A percentile compares a stretch with the other conserved stretches of the same genome.
Conservation (phyloP, 2,888 invertebrate species). For the Mythimna vitellina region DNA sequence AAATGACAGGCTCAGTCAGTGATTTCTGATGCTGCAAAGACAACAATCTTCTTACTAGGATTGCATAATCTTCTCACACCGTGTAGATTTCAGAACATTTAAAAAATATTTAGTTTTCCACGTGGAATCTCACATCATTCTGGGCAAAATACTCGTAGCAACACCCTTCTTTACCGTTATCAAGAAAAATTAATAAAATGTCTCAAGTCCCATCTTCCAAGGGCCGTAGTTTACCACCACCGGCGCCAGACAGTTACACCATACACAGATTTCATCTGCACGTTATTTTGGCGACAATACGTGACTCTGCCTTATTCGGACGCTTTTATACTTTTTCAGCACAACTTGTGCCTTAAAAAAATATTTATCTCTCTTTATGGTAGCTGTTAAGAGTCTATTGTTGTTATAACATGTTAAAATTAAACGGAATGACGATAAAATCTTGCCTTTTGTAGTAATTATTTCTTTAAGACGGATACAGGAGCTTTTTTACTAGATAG, state of each 20-base stretch:
- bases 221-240: slow-evolving; percentile 53
- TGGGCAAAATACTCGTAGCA: neutral
- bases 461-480: slow-evolving; percentile 11
- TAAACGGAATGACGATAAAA: slow-evolving; percentile 41
- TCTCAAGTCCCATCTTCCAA: slow-evolving; percentile 51
- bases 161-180: slow-evolving; percentile 20
- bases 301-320: slow-evolving; percentile 83
- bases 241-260: slow-evolving; percentile 86
- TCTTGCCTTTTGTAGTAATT: slow-evolving; percentile 40
- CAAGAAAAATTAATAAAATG: neutral
- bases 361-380: slow-evolving; percentile 74
- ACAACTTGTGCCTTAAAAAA: slow-evolving; percentile 75
- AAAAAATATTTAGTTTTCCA: neutral
- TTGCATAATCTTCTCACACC: neutral
- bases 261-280: slow-evolving; percentile 85
- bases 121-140: neutral
- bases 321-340: slow-evolving; percentile 66
- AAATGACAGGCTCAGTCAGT: neutral
- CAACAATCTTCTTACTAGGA: neutral
- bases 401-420: slow-evolving; percentile 64
- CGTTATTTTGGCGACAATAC: slow-evolving; percentile 86
- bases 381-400: slow-evolving; percentile 78
- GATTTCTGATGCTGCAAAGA: neutral
- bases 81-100: neutral
- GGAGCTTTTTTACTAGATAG: neutral